Evolutionary conservation across 1,140 invertebrate genomes (phyloP).

Genomic region (Chironomus striatipennis): DNA sequence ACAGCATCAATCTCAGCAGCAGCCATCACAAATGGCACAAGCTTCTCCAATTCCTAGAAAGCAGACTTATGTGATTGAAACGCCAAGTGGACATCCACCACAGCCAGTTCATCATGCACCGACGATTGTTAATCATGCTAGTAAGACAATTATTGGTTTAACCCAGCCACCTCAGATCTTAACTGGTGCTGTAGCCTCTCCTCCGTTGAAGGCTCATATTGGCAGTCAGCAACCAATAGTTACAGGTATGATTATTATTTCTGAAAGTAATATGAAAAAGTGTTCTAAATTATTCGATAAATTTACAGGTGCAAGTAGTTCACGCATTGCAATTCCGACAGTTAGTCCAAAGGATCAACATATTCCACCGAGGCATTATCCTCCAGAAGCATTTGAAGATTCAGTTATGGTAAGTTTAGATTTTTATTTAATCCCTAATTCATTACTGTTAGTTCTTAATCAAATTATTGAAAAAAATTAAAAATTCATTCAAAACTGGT

Average conservation of each 20-base stretch:
- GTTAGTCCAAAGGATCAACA: constrained; percentile 52
- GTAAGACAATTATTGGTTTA: constrained; percentile 34
- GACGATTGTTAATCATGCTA: constrained; percentile 25
- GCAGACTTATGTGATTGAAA: constrained; percentile 27
- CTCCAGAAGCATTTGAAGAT: constrained; percentile 49
- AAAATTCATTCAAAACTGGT: neutral
- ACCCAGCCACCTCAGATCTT: constrained; percentile 42
- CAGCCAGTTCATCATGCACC: constrained; percentile 22
- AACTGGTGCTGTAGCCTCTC: constrained; percentile 47
- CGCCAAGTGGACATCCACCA: constrained; percentile 31
- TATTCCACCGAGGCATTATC: constrained; percentile 41
- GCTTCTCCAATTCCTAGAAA: neutral
- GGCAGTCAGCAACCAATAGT: constrained; percentile 41
- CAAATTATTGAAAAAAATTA: neutral
- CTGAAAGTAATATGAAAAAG: constrained; percentile 23
- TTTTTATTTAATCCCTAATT: constrained; percentile 18
- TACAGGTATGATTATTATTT: constrained; percentile 35
- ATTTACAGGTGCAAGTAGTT: constrained; percentile 37
- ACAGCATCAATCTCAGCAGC: neutral
- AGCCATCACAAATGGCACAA: constrained; percentile 18
- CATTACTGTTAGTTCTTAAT: neutral
- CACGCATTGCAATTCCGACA: constrained; percentile 49
- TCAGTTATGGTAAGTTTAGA: constrained; percentile 56
- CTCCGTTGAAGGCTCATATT: constrained; percentile 41
- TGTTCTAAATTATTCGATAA: constrained; percentile 25